Conservation (phyloP, 2,888 invertebrate species). For the Apeira syringaria region DNA sequence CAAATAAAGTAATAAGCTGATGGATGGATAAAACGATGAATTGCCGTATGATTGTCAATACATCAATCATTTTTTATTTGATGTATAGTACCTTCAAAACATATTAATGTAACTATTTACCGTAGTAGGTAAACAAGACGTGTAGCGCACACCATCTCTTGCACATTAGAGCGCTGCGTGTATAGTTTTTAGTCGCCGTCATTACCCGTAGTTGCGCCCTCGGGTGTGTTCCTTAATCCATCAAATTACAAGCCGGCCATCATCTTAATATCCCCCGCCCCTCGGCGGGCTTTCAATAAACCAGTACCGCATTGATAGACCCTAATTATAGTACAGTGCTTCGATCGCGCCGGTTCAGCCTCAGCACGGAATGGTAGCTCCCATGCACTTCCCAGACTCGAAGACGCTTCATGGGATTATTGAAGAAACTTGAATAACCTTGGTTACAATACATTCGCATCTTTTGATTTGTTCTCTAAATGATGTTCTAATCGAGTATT, state of each 20-base stretch:
- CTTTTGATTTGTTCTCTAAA: too few species aligned
- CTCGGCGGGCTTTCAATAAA: slow-evolving; percentile 76
- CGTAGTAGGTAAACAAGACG: slow-evolving; percentile 2
- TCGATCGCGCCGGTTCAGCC: slow-evolving; percentile 20
- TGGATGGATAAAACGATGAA: too few species aligned
- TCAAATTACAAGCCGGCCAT: slow-evolving; percentile 80
- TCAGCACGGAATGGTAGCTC: slow-evolving; percentile 27
- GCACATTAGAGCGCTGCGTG: slow-evolving; percentile 37
- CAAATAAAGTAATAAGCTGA: too few species aligned
- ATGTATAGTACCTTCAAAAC: too few species aligned
- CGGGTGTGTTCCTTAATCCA: slow-evolving; percentile 78
- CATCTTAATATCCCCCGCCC: slow-evolving; percentile 80
- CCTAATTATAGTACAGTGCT: slow-evolving; percentile 68
- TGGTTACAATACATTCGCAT: too few species aligned
- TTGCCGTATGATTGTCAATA: too few species aligned
- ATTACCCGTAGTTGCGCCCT: slow-evolving; percentile 67
- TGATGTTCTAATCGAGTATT: too few species aligned
- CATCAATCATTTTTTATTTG: too few species aligned
- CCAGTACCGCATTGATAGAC: slow-evolving; percentile 77
- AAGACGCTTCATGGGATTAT: not conserved
- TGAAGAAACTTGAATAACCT: too few species aligned
- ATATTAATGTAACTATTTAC: not conserved
- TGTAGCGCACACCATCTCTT: slow-evolving; percentile 7
- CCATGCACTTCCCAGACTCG: slow-evolving; percentile 1
- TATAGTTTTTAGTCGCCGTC: slow-evolving; percentile 63